Percentiles rank a stretch among this genome's conserved stretches.
Evolutionary conservation across 2,888 invertebrate species (phyloP).

Genomic region (Scaptomyza caliginosa): DNA sequence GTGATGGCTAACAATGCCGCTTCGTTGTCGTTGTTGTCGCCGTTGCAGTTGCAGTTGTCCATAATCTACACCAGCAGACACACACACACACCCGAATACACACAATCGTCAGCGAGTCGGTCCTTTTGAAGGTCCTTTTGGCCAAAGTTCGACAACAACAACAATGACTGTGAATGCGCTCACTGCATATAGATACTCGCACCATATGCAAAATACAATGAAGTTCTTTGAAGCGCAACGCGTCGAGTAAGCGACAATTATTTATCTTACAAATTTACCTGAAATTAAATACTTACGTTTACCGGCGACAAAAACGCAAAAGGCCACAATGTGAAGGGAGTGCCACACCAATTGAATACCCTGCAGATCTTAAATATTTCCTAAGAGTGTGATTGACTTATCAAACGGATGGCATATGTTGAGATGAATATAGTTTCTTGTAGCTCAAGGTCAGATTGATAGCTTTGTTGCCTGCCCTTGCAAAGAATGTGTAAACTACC

Average conservation of each 20-base stretch:
- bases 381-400: no score
- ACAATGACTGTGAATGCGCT: slow-evolving; percentile 34
- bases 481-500: no score
- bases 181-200: slow-evolving; percentile 49
- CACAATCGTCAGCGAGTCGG: slow-evolving; percentile 32
- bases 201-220: slow-evolving; percentile 75
- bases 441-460: no score
- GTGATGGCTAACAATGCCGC: slow-evolving; percentile 65
- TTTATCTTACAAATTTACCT: slow-evolving; percentile 80
- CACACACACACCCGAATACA: not conserved
- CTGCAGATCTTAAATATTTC: no score
- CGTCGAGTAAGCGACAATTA: slow-evolving; percentile 76
- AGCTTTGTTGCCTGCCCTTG: no score
- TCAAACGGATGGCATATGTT: no score
- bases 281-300: slow-evolving; percentile 72
- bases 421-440: no score
- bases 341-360: slow-evolving; percentile 30
- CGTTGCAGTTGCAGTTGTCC: slow-evolving; percentile 46
- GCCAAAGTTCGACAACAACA: slow-evolving; percentile 49
- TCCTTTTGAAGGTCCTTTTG: slow-evolving; percentile 68
- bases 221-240: slow-evolving; percentile 74
- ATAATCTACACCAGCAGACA: slow-evolving; percentile 56
- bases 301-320: slow-evolving; percentile 4
- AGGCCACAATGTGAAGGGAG: not conserved
- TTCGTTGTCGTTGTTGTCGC: slow-evolving; percentile 46